phyloP scores from a whole-genome alignment of 2,797 vertebrate genomes.

The Hemibagrus guttatus region DNA sequence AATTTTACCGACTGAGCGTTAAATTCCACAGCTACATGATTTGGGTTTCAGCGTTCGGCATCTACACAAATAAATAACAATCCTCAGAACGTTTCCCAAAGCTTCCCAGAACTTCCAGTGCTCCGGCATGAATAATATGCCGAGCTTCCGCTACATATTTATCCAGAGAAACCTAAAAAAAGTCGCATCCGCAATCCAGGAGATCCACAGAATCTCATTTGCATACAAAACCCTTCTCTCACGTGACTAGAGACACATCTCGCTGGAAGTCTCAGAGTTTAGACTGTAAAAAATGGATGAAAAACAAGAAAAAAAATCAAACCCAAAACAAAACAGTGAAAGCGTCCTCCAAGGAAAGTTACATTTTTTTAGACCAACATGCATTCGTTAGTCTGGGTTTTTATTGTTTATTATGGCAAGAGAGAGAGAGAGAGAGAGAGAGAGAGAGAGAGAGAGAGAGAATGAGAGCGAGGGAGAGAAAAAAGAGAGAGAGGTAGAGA shows the following conservation, averaged over 20 bases:
- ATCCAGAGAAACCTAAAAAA: neutral
- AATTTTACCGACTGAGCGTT: neutral
- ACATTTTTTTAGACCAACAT: neutral
- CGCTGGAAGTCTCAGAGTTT: neutral
- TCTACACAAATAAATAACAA: neutral
- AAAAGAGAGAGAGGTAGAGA: too few relatives aligned
- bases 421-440: too few relatives aligned
- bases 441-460: too few relatives aligned
- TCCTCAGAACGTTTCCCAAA: neutral
- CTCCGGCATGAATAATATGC: neutral
- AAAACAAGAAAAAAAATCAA: neutral
- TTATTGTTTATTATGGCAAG: neutral
- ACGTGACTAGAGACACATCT: neutral
- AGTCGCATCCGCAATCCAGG: neutral
- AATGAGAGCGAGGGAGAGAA: too few relatives aligned
- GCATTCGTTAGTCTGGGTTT: neutral
- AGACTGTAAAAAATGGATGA: neutral
- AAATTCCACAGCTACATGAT: too few relatives aligned
- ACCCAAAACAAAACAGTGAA: neutral
- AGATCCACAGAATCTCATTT: constrained; percentile 10
- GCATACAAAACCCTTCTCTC: neutral
- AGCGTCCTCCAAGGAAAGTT: neutral
- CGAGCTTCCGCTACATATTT: neutral
- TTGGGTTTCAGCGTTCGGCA: neutral
- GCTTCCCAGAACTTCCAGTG: neutral